Conservation (phyloP, 2,113 vertebrate species). For the Orientallactaga bullata region DNA sequence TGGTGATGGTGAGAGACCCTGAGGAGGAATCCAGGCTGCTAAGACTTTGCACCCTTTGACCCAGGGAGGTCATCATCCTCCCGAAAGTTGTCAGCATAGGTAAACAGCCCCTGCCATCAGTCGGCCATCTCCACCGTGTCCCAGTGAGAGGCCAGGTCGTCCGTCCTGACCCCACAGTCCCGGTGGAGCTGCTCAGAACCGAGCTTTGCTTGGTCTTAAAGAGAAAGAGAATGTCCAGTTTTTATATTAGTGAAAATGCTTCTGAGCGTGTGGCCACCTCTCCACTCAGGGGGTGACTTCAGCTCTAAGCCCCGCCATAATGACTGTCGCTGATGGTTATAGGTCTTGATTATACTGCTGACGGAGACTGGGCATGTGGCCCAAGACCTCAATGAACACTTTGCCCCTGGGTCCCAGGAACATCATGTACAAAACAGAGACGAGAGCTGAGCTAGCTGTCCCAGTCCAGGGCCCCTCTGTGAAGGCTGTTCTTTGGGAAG, state of each 20-base stretch:
- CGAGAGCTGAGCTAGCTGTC: background rate
- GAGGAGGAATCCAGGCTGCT: background rate
- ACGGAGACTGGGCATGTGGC: slow-evolving; percentile 10
- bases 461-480: background rate
- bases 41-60: background rate
- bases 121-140: background rate
- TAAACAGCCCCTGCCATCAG: background rate
- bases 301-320: slow-evolving; percentile 47
- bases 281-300: background rate
- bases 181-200: accelerated
- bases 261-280: background rate
- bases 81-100: background rate
- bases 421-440: background rate
- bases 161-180: background rate
- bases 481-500: background rate
- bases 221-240: background rate
- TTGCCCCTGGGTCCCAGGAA: background rate
- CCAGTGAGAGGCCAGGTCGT: background rate
- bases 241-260: background rate
- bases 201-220: background rate
- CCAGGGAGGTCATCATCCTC: background rate
- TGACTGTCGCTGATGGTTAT: slow-evolving; percentile 46
- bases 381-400: slow-evolving; percentile 28
- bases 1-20: background rate
- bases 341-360: slow-evolving; percentile 62